A percentile compares a stretch with the other conserved stretches of the same genome.
These are phyloP conservation scores for Xestia ashworthii DNA, from an alignment of 2,888 invertebrate species.

Conservation along the genomic window DNA sequence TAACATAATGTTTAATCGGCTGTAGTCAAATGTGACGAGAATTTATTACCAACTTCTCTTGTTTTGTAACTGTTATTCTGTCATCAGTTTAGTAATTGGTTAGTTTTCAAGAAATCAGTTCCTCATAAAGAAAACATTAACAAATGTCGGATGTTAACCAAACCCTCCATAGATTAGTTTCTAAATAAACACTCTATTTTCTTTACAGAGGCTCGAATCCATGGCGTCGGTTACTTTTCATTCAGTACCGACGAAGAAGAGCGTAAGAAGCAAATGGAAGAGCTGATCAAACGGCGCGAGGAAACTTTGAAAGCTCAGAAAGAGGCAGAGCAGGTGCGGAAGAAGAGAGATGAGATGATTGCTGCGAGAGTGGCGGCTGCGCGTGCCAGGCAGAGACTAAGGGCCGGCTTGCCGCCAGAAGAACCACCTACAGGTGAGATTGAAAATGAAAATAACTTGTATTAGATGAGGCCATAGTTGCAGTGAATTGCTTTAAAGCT, in stretches of 20 bases:
- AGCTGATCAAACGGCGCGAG: slow-evolving; percentile 92
- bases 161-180: background rate
- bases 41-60: background rate
- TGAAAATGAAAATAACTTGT: background rate
- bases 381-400: slow-evolving; percentile 93
- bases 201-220: slow-evolving; percentile 95
- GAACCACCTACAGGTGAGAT: slow-evolving; percentile 88
- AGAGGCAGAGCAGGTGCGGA: slow-evolving; percentile 91
- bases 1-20: background rate
- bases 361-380: slow-evolving; percentile 94
- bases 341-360: slow-evolving; percentile 92
- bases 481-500: background rate
- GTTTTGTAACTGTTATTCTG: background rate
- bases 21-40: background rate
- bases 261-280: slow-evolving; percentile 95
- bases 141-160: background rate
- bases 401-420: slow-evolving; percentile 93
- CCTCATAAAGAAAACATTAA: background rate
- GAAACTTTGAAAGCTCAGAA: slow-evolving; percentile 93
- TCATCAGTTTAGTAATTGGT: background rate
- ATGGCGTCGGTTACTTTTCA: slow-evolving; percentile 97
- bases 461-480: background rate
- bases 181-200: background rate
- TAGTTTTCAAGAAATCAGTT: background rate
- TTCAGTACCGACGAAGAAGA: slow-evolving; percentile 96